These are phyloP conservation scores for Caenorhabditis tropicalis DNA, from an alignment of 1,140 invertebrate species.

Conservation along the genomic window DNA sequence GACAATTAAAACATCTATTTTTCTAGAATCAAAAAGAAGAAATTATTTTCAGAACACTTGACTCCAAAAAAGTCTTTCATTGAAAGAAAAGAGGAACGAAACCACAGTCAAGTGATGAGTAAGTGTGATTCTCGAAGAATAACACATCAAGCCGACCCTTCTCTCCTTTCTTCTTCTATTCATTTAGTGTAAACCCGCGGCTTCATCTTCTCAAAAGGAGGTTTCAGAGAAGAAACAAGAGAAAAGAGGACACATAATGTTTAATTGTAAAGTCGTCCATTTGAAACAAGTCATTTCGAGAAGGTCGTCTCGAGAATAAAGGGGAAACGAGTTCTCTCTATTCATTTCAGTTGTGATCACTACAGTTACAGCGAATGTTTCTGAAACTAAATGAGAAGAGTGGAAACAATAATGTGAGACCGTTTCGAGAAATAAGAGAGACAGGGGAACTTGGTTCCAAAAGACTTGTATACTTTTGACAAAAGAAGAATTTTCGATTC, in stretches of 20 bases:
- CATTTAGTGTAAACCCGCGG: not conserved
- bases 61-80: no score
- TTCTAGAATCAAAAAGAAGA: not conserved
- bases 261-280: not conserved
- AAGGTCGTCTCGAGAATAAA: slow-evolving; percentile 39
- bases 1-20: not conserved
- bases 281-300: slow-evolving; percentile 31
- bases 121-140: slow-evolving; percentile 27
- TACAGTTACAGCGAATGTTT: slow-evolving; percentile 9
- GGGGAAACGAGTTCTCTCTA: not conserved
- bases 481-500: no score
- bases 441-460: no score
- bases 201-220: not conserved
- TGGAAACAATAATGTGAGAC: not conserved
- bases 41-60: not conserved
- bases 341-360: no score
- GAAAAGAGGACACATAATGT: not conserved
- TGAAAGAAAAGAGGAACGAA: no score
- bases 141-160: not conserved
- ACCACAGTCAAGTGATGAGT: not conserved
- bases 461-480: no score
- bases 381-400: not conserved
- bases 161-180: not conserved
- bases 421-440: not conserved
- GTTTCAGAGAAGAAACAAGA: not conserved